Conservation (phyloP, 2,113 vertebrate genomes). For the cattle (Bos taurus) region DNA sequence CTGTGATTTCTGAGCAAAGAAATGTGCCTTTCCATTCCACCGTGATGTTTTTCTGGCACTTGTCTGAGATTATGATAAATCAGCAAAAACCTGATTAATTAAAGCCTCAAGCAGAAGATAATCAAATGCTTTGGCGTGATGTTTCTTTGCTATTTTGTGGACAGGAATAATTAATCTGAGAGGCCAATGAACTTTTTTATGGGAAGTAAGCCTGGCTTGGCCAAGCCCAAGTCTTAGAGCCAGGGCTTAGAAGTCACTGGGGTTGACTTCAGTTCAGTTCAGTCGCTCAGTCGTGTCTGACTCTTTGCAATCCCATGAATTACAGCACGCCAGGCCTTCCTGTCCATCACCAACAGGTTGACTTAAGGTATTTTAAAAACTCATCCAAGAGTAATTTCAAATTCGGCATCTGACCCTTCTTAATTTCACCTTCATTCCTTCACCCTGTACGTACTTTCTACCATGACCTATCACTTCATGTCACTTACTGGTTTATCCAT, state of each 20-base stretch:
- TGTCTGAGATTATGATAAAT: neutral
- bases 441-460: neutral
- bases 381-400: neutral
- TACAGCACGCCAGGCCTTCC: too few species aligned
- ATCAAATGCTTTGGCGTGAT: neutral
- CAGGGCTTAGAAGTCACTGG: neutral
- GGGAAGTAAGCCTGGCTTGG: neutral
- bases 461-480: neutral
- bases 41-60: neutral
- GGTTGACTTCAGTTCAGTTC: neutral
- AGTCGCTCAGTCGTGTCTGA: too few species aligned
- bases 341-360: too few species aligned
- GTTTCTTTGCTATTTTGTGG: neutral
- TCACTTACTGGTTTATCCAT: neutral
- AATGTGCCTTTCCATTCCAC: neutral
- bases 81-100: neutral
- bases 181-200: neutral
- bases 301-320: too few species aligned
- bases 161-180: neutral
- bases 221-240: neutral
- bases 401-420: neutral
- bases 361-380: neutral
- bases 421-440: neutral
- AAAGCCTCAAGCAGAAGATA: neutral
- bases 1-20: neutral